These are phyloP conservation scores for Nannoperca obscura DNA, from an alignment of 2,797 vertebrate genomes.

Conservation along the genomic window DNA sequence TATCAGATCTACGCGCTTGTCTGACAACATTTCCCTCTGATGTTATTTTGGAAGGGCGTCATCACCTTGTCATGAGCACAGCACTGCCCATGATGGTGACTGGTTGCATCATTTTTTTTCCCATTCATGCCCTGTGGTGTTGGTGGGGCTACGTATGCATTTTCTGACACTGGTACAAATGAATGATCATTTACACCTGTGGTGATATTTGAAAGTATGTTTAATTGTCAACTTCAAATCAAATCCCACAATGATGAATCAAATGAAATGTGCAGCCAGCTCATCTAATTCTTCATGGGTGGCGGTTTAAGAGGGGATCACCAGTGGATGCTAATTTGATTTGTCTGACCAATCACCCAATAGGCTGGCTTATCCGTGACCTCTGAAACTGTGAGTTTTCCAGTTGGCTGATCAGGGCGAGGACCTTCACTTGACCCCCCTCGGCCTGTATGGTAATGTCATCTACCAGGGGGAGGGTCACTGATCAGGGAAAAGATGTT, in stretches of 20 bases:
- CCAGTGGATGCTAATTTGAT: constrained; percentile 80
- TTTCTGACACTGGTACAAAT: background rate
- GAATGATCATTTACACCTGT: constrained; percentile 5
- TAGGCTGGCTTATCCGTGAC: constrained; percentile 79
- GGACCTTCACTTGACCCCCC: constrained; percentile 85
- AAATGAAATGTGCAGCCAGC: constrained; percentile 36
- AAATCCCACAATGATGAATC: constrained; percentile 25
- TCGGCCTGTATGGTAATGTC: constrained; percentile 75
- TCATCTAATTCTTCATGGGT: constrained; percentile 67
- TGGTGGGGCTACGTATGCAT: background rate
- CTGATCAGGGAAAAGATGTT: constrained; percentile 38
- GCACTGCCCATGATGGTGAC: background rate
- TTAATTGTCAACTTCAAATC: background rate
- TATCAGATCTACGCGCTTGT: background rate
- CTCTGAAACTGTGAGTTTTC: constrained; percentile 82
- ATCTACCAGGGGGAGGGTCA: constrained; percentile 45
- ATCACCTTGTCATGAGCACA: background rate
- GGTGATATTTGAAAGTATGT: background rate
- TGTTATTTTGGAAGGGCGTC: background rate
- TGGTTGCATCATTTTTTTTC: background rate
- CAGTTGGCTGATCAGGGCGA: constrained; percentile 79
- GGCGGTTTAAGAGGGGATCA: constrained; percentile 65
- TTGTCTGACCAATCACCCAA: constrained; percentile 82
- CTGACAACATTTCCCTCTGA: background rate
- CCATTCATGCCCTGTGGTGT: background rate